These are phyloP conservation scores for Synergus gifuensis DNA, from an alignment of 2,888 invertebrate genomes.

Conservation along the genomic window DNA sequence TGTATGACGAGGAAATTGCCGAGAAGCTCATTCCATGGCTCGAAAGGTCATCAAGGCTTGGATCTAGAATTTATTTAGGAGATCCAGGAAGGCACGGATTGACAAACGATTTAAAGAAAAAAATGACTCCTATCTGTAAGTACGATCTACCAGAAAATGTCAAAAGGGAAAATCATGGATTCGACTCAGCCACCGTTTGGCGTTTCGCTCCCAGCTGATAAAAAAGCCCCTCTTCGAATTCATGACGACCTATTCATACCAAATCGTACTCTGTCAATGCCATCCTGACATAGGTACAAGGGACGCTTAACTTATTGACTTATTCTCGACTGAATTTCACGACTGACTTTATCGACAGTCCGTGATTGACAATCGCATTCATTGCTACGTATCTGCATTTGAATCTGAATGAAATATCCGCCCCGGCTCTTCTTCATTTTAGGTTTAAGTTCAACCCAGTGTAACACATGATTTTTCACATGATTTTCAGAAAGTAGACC, in stretches of 20 bases:
- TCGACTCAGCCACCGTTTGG: constrained; percentile 79
- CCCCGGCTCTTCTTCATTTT: not conserved
- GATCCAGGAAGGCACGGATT: constrained; percentile 83
- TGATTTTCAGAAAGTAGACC: too few relatives aligned
- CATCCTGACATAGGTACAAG: constrained; percentile 32
- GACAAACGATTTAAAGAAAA: constrained; percentile 72
- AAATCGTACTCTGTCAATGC: constrained; percentile 33
- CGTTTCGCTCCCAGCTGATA: constrained; percentile 17
- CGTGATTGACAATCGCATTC: constrained; percentile 32
- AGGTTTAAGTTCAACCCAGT: not conserved
- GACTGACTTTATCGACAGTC: constrained; percentile 33
- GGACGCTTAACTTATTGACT: constrained; percentile 37
- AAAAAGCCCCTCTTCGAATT: constrained; percentile 6
- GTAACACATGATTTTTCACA: not conserved
- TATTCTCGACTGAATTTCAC: constrained; percentile 31
- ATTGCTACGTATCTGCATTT: constrained; percentile 24
- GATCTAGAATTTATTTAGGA: constrained; percentile 79
- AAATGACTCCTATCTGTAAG: constrained; percentile 75
- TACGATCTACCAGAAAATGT: constrained; percentile 78
- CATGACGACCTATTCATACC: constrained; percentile 33
- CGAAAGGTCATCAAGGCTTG: constrained; percentile 52
- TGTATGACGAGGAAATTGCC: constrained; percentile 83
- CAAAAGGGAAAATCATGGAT: constrained; percentile 80
- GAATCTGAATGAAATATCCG: constrained; percentile 22
- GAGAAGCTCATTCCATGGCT: constrained; percentile 81